A percentile compares a stretch with the other conserved stretches of the same genome.
phyloP scores from a whole-genome alignment of 2,888 invertebrate species.

The Philaethria dido region DNA sequence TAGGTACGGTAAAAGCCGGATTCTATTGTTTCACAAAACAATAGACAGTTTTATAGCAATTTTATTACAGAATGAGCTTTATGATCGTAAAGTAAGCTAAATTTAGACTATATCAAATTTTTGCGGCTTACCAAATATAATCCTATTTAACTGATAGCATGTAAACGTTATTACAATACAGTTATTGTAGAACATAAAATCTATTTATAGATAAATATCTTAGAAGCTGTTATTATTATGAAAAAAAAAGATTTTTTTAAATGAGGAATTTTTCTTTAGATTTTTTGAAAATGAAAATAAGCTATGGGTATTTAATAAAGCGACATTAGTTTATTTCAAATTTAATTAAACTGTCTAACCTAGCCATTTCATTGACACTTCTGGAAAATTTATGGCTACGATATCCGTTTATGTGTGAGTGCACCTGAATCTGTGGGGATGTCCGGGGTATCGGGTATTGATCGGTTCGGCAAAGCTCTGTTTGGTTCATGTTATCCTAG shows the following conservation, averaged over 20 bases:
- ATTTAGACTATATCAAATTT: constrained; percentile 8
- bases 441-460: constrained; percentile 65
- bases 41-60: constrained; percentile 24
- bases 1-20: not conserved
- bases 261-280: too few species aligned
- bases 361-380: constrained; percentile 17
- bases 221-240: too few species aligned
- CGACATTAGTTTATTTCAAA: not conserved
- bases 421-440: constrained; percentile 62
- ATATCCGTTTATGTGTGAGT: constrained; percentile 47
- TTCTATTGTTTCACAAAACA: constrained; percentile 9
- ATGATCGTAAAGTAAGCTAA: constrained; percentile 12
- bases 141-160: not conserved
- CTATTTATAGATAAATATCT: too few species aligned
- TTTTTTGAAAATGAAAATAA: too few species aligned
- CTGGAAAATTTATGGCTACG: constrained; percentile 45
- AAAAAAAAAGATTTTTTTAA: too few species aligned
- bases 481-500: constrained; percentile 60
- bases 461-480: constrained; percentile 74
- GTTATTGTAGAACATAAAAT: not conserved
- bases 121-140: constrained; percentile 7
- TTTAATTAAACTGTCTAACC: constrained; percentile 6
- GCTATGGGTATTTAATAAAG: constrained; percentile 6
- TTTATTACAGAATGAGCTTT: constrained; percentile 16
- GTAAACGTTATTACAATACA: not conserved